Base-by-base conservation (phyloP, 1,140 invertebrate species). In the Brachionus asplanchnoidis region DNA sequence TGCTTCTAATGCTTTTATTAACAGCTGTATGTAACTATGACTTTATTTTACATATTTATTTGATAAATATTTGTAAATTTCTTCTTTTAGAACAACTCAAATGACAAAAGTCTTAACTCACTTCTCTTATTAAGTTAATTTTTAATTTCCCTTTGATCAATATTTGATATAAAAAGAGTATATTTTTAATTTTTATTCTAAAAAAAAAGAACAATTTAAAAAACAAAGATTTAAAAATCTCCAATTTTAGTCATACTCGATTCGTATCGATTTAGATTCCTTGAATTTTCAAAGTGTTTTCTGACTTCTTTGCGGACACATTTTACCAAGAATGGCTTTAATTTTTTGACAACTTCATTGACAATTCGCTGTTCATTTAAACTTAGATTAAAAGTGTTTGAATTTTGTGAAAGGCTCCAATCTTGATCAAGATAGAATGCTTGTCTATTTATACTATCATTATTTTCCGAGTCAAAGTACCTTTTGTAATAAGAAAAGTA, bases 221-320 rank as follows among this genome's bases (percentile, higher is more conserved):
- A 78, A 78, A 78, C 2, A 40, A 80, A 80, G 11, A 44, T 9
- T 80, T 53, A 50, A 36, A 80, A 80, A 26, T 80, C 78, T 56
- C 46, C 46, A 20, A 80, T 80, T 53, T 80, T 32, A 46, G 78
- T 53, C 28, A 80, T 12, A 42, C 42, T 80, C 23, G 42, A 78
- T 14, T 78, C 42, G 40, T 50, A 46, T 78, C 75, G 28, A 28
- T 56, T 40, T 2, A 46, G 17, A 46, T 6, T 46, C 50, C 12
- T 78, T 40, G 75, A 28, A 3, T 78, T 78, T 11, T 20, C 28
- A 26, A 60, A 82, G 23, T 82, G 53, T 32, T 65, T 82, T 82
- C 42, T 82, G 20, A 82, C 50, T 17, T 82, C 79, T 42, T n/a
- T 60, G n/a, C 53, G 50, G 23, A 82, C 79, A 82, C 53, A 82